Percentiles rank a stretch among this genome's conserved stretches.
These are phyloP conservation scores for Lampris megalopsis DNA, from an alignment of 2,113 vertebrate genomes.

Conservation along the genomic window DNA sequence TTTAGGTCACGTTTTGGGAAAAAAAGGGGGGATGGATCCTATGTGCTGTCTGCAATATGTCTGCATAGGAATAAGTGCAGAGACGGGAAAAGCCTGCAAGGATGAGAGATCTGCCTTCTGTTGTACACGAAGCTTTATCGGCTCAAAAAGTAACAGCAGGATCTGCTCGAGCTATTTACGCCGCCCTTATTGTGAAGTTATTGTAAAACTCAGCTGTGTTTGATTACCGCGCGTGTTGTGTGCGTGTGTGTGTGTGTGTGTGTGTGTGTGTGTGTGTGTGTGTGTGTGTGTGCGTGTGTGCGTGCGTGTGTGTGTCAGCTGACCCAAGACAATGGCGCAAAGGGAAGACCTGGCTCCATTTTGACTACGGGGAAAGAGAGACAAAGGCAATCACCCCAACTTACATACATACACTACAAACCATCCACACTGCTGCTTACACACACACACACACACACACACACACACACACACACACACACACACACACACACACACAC, in stretches of 20 bases:
- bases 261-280: not conserved
- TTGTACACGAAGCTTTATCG: not conserved
- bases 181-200: too few relatives aligned
- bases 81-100: not conserved
- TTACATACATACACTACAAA: slow-evolving; percentile 9
- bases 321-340: slow-evolving; percentile 41
- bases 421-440: slow-evolving; percentile 12
- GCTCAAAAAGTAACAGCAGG: not conserved
- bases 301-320: slow-evolving; percentile 11
- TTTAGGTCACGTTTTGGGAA: too few relatives aligned
- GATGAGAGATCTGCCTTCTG: not conserved
- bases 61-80: not conserved
- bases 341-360: slow-evolving; percentile 51
- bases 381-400: slow-evolving; percentile 15
- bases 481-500: slow-evolving; percentile 27
- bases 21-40: too few relatives aligned
- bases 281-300: slow-evolving; percentile 7
- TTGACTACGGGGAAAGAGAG: slow-evolving; percentile 26
- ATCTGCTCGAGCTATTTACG: not conserved
- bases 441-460: slow-evolving; percentile 10
- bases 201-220: not conserved
- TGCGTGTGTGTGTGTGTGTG: not conserved
- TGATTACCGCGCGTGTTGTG: not conserved
- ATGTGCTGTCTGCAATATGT: too few relatives aligned
- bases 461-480: slow-evolving; percentile 1